Evolutionary conservation across 2,888 invertebrate species (phyloP).

Genomic region (Eupithecia dodoneata): DNA sequence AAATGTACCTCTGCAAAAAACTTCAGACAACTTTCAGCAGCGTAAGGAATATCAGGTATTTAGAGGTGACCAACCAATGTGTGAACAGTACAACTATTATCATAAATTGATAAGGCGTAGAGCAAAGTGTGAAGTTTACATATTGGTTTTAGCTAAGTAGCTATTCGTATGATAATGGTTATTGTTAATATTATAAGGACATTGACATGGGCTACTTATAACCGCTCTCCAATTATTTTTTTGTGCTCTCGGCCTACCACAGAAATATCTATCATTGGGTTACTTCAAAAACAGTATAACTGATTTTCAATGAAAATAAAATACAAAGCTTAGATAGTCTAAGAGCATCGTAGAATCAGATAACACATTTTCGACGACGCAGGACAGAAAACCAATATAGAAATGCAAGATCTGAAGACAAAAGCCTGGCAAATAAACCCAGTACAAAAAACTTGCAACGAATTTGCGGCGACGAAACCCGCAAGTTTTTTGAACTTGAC

Average conservation of each 20-base stretch:
- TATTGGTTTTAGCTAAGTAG: conserved; percentile 7
- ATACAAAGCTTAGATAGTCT: background rate
- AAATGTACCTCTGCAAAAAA: background rate
- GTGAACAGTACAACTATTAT: background rate
- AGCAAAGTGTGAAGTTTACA: conserved; percentile 1
- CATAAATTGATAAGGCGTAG: background rate
- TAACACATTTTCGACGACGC: background rate
- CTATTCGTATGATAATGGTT: conserved; percentile 24
- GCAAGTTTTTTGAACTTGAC: conserved; percentile 17
- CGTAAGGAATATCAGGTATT: background rate
- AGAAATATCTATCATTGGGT: background rate
- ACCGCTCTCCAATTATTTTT: background rate
- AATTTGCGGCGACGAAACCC: conserved; percentile 17
- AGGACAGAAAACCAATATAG: background rate
- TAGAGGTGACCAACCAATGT: background rate
- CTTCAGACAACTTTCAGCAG: background rate
- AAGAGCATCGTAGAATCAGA: background rate
- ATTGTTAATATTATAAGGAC: conserved; percentile 17
- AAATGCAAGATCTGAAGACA: background rate
- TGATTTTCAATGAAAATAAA: too few species aligned
- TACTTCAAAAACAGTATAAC: too few species aligned
- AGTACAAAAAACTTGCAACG: conserved; percentile 3
- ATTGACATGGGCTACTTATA: conserved; percentile 22
- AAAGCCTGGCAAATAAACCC: conserved; percentile 9
- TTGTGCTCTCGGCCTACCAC: background rate